phyloP scores from a whole-genome alignment of 2,113 vertebrate genomes.

The Thryonomys swinderianus region DNA sequence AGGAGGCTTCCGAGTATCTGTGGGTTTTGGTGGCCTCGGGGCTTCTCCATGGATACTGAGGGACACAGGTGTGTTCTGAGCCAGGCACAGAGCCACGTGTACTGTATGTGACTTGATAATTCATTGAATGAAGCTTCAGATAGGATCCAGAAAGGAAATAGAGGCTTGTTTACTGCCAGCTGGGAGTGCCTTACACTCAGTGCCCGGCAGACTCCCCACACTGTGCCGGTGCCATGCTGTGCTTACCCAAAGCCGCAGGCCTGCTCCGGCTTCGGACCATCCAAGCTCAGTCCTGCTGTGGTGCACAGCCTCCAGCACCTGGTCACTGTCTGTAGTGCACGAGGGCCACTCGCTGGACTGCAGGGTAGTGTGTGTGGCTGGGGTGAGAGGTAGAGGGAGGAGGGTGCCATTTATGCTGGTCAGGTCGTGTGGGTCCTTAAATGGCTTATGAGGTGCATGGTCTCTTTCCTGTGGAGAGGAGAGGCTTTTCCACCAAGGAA shows the following conservation, averaged over 20 bases:
- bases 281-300: neutral
- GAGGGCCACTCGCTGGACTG: neutral
- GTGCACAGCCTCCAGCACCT: neutral
- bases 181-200: neutral
- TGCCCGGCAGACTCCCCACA: neutral
- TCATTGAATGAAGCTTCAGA: neutral
- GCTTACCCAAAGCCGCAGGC: neutral
- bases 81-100: neutral
- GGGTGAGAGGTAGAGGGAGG: neutral
- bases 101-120: neutral
- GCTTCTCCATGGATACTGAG: too few species aligned
- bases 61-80: neutral
- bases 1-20: neutral
- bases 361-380: neutral
- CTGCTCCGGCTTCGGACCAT: neutral
- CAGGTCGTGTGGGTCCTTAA: neutral
- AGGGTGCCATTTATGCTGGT: neutral
- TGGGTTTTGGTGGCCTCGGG: neutral
- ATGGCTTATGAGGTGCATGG: neutral
- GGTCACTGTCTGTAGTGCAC: neutral
- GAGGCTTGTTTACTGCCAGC: neutral
- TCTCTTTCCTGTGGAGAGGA: neutral
- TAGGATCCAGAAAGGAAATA: neutral
- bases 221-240: neutral
- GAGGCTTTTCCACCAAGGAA: neutral